Evolutionary conservation across 2,113 vertebrate species (phyloP).

Genomic region (Ranitomeya variabilis): DNA sequence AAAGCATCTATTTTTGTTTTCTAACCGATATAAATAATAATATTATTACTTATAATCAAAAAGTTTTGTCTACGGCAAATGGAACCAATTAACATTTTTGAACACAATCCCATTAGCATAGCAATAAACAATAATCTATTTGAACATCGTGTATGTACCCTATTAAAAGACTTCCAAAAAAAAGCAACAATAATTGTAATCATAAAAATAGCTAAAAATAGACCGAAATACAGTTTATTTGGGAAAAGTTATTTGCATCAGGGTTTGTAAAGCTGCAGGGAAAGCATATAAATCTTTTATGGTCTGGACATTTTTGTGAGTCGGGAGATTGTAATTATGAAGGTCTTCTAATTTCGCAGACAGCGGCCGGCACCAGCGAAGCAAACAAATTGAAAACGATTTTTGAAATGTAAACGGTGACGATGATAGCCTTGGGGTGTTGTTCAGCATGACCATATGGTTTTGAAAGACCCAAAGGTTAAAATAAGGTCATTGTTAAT

Average conservation of each 20-base stretch:
- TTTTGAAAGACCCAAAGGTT: slow-evolving; percentile 73
- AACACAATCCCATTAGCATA: slow-evolving; percentile 58
- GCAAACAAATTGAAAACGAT: slow-evolving; percentile 74
- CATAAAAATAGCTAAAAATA: slow-evolving; percentile 45
- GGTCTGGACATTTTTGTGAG: slow-evolving; percentile 66
- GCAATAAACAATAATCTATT: slow-evolving; percentile 63
- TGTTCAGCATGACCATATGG: slow-evolving; percentile 71
- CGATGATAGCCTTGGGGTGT: slow-evolving; percentile 71
- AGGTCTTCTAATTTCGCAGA: slow-evolving; percentile 66
- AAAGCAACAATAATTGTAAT: slow-evolving; percentile 26
- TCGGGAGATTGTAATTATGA: slow-evolving; percentile 66
- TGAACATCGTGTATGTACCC: slow-evolving; percentile 58
- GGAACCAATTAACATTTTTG: slow-evolving; percentile 66
- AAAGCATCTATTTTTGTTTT: neutral
- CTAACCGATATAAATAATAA: slow-evolving; percentile 58
- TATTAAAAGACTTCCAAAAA: slow-evolving; percentile 63
- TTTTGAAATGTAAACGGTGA: slow-evolving; percentile 73
- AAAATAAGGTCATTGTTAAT: slow-evolving; percentile 66
- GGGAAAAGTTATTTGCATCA: slow-evolving; percentile 50
- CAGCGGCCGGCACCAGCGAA: slow-evolving; percentile 69
- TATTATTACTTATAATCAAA: slow-evolving; percentile 64
- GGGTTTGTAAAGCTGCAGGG: slow-evolving; percentile 60
- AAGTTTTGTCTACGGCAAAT: slow-evolving; percentile 62
- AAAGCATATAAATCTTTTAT: slow-evolving; percentile 61
- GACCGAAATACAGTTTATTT: slow-evolving; percentile 57